These are phyloP conservation scores for Leucophenga varia DNA, from an alignment of 1,140 invertebrate genomes.

Conservation along the genomic window DNA sequence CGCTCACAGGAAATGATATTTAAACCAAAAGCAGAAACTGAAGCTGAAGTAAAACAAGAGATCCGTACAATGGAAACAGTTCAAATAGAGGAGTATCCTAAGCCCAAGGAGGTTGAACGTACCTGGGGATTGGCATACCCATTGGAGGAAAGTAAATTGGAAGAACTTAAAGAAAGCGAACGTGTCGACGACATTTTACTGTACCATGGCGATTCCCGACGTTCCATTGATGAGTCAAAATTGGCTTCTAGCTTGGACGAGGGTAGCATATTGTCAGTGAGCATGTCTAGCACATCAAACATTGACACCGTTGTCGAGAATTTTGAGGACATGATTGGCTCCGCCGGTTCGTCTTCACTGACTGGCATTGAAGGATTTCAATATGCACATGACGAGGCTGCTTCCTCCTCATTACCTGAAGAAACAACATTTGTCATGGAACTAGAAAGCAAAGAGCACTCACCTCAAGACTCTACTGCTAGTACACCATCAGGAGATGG, in stretches of 20 bases:
- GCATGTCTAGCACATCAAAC: conserved; percentile 61
- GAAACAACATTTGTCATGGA: conserved; percentile 43
- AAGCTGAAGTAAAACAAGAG: conserved; percentile 31
- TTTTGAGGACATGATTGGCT: conserved; percentile 59
- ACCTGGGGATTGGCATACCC: conserved; percentile 48
- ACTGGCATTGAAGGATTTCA: conserved; percentile 48
- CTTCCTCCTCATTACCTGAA: conserved; percentile 33
- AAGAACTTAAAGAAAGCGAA: conserved; percentile 38
- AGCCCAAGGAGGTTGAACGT: conserved; percentile 42
- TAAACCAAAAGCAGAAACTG: conserved; percentile 62
- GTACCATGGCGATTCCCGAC: conserved; percentile 37
- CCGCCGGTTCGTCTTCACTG: conserved; percentile 56
- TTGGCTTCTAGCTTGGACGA: conserved; percentile 62
- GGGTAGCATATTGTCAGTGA: conserved; percentile 60
- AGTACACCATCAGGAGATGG: conserved; percentile 60
- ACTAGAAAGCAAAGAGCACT: conserved; percentile 58
- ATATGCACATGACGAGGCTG: conserved; percentile 54
- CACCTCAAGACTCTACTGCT: conserved; percentile 52
- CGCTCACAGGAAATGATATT: conserved; percentile 88
- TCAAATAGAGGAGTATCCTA: conserved; percentile 46
- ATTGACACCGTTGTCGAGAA: conserved; percentile 63
- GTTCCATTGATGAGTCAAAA: conserved; percentile 51
- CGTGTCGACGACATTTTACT: conserved; percentile 42
- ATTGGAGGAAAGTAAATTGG: conserved; percentile 28
- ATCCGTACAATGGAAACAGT: conserved; percentile 10